Evolutionary conservation across 64 coral and sea anemone genomes (phyloP).

Genomic region (Cladopsammia gracilis): DNA sequence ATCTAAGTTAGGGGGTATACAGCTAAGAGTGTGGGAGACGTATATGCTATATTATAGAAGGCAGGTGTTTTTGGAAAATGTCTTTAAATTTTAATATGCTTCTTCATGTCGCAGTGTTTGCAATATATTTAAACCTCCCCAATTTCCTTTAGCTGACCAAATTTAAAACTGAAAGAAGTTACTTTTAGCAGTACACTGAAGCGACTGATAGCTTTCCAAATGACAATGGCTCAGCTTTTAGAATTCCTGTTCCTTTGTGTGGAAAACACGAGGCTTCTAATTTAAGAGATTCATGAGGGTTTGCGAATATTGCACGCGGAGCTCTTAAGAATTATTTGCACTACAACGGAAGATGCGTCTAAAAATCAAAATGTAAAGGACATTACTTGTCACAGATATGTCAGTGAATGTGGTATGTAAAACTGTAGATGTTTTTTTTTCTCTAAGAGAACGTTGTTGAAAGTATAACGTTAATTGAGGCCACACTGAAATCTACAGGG

Average conservation of each 20-base stretch:
- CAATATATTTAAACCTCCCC: not conserved
- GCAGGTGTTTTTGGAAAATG: conserved; percentile 1
- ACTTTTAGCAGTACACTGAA: not conserved
- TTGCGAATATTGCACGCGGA: not conserved
- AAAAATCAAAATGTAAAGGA: no score
- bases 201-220: not conserved
- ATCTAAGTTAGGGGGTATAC: not conserved
- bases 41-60: not conserved
- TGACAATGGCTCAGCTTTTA: not conserved
- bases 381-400: not conserved
- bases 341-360: no score
- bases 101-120: not conserved
- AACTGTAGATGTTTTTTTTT: not conserved
- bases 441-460: not conserved
- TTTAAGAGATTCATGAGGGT: not conserved
- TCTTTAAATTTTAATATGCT: conserved; percentile 49
- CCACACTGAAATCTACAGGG: not conserved
- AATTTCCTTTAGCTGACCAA: no score
- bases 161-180: not conserved
- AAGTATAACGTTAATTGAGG: not conserved
- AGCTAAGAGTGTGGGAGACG: not conserved
- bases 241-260: not conserved
- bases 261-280: not conserved
- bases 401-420: conserved; percentile 2
- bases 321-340: not conserved